Evolutionary conservation across 2,113 vertebrate species (phyloP).

Genomic region (Arizona elegans): DNA sequence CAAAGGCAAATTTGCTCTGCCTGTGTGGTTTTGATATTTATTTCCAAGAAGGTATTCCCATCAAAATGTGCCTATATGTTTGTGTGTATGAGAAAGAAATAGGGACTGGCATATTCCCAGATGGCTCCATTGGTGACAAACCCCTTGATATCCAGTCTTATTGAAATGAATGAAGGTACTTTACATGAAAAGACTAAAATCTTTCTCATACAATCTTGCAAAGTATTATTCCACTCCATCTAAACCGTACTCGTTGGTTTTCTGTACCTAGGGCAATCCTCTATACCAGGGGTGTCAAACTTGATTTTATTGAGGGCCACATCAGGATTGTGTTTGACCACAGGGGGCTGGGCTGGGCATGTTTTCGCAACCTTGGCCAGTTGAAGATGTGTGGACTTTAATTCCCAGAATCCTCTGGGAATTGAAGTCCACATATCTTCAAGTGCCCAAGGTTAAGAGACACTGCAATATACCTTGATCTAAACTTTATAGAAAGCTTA

Average conservation of each 20-base stretch:
- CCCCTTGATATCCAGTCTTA: background rate
- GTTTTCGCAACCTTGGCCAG: background rate
- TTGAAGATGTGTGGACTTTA: too few species aligned
- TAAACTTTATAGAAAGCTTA: background rate
- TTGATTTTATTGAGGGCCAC: too few species aligned
- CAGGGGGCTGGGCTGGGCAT: too few species aligned
- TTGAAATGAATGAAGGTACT: background rate
- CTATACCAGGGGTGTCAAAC: background rate
- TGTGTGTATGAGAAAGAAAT: background rate
- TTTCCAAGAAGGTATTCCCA: background rate
- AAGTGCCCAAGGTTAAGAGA: background rate
- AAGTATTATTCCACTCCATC: too few species aligned
- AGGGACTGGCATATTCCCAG: background rate
- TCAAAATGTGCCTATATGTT: background rate
- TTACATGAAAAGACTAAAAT: background rate
- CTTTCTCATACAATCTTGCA: background rate
- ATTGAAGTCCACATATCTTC: background rate
- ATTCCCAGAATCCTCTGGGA: too few species aligned
- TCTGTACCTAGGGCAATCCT: background rate
- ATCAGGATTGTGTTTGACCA: too few species aligned
- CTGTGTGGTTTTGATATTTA: background rate
- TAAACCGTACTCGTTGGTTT: background rate
- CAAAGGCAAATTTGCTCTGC: background rate
- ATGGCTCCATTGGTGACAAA: background rate
- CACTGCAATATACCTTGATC: background rate